Evolutionary conservation across 2,888 invertebrate genomes (phyloP), one percentile per base, ranked within the genome.

Genomic region (Archips xylosteana): DNA sequence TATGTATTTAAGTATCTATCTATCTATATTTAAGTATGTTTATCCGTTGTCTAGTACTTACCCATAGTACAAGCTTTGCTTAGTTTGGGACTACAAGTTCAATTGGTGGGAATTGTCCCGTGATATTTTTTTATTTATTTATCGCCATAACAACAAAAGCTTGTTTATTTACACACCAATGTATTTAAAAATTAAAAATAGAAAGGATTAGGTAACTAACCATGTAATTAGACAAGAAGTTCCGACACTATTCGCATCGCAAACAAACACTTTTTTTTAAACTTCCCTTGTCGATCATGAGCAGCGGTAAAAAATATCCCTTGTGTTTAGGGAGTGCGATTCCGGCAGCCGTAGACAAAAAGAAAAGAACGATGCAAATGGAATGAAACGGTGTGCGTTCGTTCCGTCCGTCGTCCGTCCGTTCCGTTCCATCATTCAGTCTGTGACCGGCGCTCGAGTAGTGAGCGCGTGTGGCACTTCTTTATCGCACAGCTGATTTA

Each of bases 401-500:
- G 74, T 73, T 70, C 66, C 54, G 15, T 57, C 57, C 49, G 12
- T 65, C 39, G 39, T 39, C 71, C 23, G 23, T 23, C 23, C 23
- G 23, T 1, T 23, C 23, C 59, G 34, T 67, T 61, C 54, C 64
- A 70, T 76, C 80, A 80, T 62, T 88, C 90, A 94, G 93, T 94
- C 88, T 85, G 88, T 85, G 82, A 82, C 83, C 83, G 86, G 86
- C 88, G 81, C 81, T 86, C 82, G 81, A 64, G 66, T 62, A 80
- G 79, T 82, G 75, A 81, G 87, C 77, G 78, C 75, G 90, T 83
- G 87, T 83, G 78, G 80, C 80, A 74, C 42, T 64, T 49, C 78
- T 77, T 64, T 47, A 76, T 78, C 78, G 70, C 84, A 83, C 89
- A 88, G 87, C 89, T 87, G 87, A 86, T 88, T 32, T 85, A 82